A percentile compares a stretch with the other conserved stretches of the same genome.
phyloP scores from a whole-genome alignment of 2,888 invertebrate species.

The Watsonalla cultraria region DNA sequence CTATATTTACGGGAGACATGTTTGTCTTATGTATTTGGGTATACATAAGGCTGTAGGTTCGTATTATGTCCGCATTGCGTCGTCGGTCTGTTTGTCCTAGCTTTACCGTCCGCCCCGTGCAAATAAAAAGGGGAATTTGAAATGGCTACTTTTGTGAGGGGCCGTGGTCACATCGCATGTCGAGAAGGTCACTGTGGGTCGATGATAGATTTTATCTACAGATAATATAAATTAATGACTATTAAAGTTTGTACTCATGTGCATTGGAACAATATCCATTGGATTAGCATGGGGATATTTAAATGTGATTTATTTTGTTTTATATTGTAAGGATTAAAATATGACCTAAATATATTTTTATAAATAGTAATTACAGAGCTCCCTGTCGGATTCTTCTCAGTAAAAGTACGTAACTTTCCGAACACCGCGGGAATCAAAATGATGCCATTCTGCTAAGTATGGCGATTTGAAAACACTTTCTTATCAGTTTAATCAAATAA shows the following conservation, averaged over 20 bases:
- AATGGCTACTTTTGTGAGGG: neutral
- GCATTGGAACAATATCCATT: too few species aligned
- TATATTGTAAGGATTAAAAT: too few species aligned
- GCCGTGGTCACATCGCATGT: neutral
- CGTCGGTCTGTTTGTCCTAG: constrained; percentile 2
- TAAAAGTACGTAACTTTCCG: too few species aligned
- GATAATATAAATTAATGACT: neutral
- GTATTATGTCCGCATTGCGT: constrained; percentile 1
- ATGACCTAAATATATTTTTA: too few species aligned
- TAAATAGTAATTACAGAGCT: too few species aligned
- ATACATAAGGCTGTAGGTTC: neutral
- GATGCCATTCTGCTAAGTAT: too few species aligned
- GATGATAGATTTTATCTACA: neutral
- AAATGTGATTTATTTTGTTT: too few species aligned
- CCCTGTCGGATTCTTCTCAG: too few species aligned
- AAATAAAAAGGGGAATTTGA: neutral
- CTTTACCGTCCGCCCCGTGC: neutral
- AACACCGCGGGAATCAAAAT: too few species aligned
- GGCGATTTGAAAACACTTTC: too few species aligned
- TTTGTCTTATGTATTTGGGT: constrained; percentile 10
- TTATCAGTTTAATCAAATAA: too few species aligned
- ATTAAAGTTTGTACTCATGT: neutral
- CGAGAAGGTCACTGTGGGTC: neutral
- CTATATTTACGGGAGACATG: constrained; percentile 14
- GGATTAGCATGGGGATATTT: too few species aligned